Percentiles rank a stretch among this genome's conserved stretches.
Conservation (phyloP, 2,113 vertebrate genomes). For the Heliornis fulica region DNA sequence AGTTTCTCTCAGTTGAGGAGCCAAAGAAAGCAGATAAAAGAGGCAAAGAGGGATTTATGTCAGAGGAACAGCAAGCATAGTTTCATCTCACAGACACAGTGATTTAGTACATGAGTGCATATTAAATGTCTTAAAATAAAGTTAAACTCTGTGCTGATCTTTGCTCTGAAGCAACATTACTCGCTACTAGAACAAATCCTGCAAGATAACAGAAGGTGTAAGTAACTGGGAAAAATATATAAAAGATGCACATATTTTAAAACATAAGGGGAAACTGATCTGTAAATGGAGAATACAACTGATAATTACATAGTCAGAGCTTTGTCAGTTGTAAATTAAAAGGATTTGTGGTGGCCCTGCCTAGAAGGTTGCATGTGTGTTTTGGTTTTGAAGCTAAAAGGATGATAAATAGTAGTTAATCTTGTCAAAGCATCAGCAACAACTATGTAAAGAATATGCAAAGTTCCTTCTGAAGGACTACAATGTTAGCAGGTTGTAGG, state of each 20-base stretch:
- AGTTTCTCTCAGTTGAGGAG: background rate
- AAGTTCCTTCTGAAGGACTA: too few relatives aligned
- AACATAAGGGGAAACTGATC: background rate
- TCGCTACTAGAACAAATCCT: background rate
- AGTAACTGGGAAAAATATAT: background rate
- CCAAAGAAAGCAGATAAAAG: conserved; percentile 29
- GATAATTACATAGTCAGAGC: background rate
- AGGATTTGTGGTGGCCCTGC: background rate
- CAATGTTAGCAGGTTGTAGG: too few relatives aligned
- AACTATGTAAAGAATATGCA: too few relatives aligned
- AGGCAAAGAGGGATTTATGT: background rate
- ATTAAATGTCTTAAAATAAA: conserved; percentile 24
- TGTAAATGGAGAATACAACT: background rate
- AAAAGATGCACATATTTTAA: background rate
- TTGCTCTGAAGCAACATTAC: background rate
- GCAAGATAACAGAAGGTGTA: background rate
- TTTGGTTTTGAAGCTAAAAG: too few relatives aligned
- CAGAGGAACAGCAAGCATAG: background rate
- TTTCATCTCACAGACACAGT: background rate
- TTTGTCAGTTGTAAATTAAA: background rate
- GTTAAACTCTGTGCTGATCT: background rate
- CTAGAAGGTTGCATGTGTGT: background rate
- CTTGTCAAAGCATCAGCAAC: too few relatives aligned
- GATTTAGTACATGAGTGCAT: background rate
- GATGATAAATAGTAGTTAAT: too few relatives aligned